Base-by-base conservation (phyloP, 2,888 invertebrate genomes). In the Agapetus fuscipes region DNA sequence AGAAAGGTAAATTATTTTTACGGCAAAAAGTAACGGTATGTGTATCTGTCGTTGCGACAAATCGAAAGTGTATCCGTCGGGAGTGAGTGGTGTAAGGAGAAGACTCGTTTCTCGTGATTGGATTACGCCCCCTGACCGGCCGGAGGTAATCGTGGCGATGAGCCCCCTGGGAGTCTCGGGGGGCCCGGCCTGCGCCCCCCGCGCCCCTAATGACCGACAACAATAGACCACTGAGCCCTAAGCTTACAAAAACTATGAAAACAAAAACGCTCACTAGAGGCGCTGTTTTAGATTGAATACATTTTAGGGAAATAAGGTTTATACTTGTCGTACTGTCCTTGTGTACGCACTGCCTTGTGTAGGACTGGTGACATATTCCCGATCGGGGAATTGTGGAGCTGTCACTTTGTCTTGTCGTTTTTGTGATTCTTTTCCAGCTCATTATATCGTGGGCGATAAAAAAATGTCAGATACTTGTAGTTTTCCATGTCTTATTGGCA, bases 101-200 rank as follows among this genome's bases (percentile, higher is more conserved):
- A 30, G 28, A 43, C 45, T 45, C 42, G 49, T 43, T 41, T 46
- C 31, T 56, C 53, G 71, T 75, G 77, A 78, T 78, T 78, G 77
- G 76, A 77, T 77, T 76, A 75, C 74, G 70, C 16, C 35, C 36
- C 11, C 17, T 31, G 24, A 12, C 17, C 28, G 28, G 15, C n/a
- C n/a, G 28, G 62, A 62, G 61, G 63, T 63, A 64, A 65, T 65
- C 64, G 62, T 53, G 61, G 61, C 71, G 74, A 77, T 74, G 76
- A 76, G 76, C 62, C 74, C 65, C 76, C 49, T 48, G 74, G 71
- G 75, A 73, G 54, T n/a, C n/a, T n/a, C 50, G 51, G 51, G 47
- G 39, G 45, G 46, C 37, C 28, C 39, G 40, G 30, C 42, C 32
- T 37, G 28, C 39, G 40, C 33, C 42, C 30, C 43, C 30, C 39